Evolutionary conservation across 2,888 invertebrate species (phyloP).

Genomic region (Malacosoma neustria): DNA sequence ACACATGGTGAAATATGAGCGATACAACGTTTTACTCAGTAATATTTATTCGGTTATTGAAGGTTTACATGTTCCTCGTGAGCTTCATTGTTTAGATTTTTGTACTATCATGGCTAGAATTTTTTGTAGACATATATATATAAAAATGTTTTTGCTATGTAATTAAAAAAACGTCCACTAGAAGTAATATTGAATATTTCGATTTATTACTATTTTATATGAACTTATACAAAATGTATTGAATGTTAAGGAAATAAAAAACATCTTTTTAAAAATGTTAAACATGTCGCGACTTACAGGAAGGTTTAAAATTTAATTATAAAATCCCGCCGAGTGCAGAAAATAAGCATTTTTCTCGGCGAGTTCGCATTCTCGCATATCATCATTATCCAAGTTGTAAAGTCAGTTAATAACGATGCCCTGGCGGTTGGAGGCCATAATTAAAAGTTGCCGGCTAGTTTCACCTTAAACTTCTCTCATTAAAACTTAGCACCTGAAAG

Average conservation of each 20-base stretch:
- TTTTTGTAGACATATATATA: too few relatives aligned
- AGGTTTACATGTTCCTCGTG: not conserved
- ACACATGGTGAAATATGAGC: constrained; percentile 17
- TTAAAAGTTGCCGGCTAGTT: constrained; percentile 64
- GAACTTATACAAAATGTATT: too few relatives aligned
- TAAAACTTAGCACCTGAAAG: constrained; percentile 62
- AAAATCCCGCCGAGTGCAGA: constrained; percentile 5
- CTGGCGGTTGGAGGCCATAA: constrained; percentile 48
- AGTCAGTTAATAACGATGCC: constrained; percentile 35
- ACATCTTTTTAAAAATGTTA: too few relatives aligned
- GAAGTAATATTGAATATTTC: too few relatives aligned
- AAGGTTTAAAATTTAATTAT: constrained; percentile 12
- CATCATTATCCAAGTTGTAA: constrained; percentile 43
- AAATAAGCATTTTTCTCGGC: constrained; percentile 19
- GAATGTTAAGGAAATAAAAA: too few relatives aligned
- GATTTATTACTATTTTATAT: too few relatives aligned
- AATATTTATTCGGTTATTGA: constrained; percentile 2
- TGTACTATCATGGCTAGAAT: constrained; percentile 3
- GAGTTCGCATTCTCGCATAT: constrained; percentile 29
- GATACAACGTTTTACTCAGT: constrained; percentile 8
- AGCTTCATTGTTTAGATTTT: constrained; percentile 1
- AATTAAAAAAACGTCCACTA: too few relatives aligned
- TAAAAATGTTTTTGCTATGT: too few relatives aligned
- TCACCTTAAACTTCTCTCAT: constrained; percentile 59
- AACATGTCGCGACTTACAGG: too few relatives aligned